Evolutionary conservation across 2,797 vertebrate genomes (phyloP).

Genomic region (Megaceryle alcyon): DNA sequence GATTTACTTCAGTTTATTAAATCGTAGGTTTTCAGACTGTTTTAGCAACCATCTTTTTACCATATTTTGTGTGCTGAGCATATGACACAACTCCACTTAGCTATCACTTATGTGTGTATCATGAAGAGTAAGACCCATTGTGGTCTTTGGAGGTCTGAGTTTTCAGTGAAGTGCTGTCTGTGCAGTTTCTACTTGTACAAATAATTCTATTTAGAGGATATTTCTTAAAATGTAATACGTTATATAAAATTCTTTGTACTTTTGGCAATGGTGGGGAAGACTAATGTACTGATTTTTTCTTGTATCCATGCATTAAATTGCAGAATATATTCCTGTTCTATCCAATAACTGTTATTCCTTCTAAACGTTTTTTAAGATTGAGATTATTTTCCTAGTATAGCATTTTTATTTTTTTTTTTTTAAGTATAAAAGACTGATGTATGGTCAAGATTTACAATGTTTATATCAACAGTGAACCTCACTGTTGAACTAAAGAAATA

Average conservation of each 20-base stretch:
- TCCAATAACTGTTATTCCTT: not conserved
- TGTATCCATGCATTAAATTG: not conserved
- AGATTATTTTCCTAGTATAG: not conserved
- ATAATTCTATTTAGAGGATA: not conserved
- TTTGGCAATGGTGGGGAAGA: not conserved
- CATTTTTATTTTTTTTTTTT: not conserved
- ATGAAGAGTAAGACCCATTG: not conserved
- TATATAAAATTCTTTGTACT: not conserved
- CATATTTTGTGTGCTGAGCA: not conserved
- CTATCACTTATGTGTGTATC: not conserved
- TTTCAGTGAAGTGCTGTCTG: not conserved
- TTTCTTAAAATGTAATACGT: not conserved
- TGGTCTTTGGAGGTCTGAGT: not conserved
- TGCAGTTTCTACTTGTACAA: not conserved
- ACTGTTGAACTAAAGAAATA: not conserved
- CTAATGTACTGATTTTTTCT: not conserved
- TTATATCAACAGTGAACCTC: not conserved
- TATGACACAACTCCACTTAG: rapidly evolving
- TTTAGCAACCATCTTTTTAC: not conserved
- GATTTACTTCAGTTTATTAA: not conserved
- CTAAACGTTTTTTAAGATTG: not conserved
- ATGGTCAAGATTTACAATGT: not conserved
- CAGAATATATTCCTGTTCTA: not conserved
- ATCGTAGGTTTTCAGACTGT: not conserved
- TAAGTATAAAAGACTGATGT: rapidly evolving